These are phyloP conservation scores for Petaurus breviceps DNA, from an alignment of 2,113 vertebrate species.

Conservation along the genomic window DNA sequence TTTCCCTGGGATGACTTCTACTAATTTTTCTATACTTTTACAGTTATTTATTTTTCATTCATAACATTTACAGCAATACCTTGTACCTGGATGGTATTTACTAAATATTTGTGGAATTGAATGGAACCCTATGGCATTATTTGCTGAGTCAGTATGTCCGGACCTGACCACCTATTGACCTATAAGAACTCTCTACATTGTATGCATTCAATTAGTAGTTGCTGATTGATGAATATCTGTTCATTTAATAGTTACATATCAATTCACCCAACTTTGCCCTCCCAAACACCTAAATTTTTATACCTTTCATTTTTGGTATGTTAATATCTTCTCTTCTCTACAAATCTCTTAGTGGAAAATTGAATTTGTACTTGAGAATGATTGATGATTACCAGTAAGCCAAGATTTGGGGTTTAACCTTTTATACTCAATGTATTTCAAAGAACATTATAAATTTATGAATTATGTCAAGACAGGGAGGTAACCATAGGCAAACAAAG, in stretches of 20 bases:
- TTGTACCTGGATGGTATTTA: background rate
- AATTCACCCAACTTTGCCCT: constrained; percentile 11
- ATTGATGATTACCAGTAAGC: constrained; percentile 42
- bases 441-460: constrained; percentile 57
- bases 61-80: background rate
- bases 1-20: background rate
- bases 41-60: background rate
- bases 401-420: constrained; percentile 38
- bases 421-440: constrained; percentile 46
- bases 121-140: background rate
- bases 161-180: background rate
- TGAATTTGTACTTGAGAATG: background rate
- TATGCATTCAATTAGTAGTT: background rate
- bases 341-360: constrained; percentile 14
- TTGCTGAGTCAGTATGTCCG: background rate
- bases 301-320: background rate
- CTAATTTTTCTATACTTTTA: background rate
- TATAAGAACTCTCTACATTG: background rate
- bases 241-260: constrained; percentile 31
- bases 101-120: background rate
- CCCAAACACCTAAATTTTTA: constrained; percentile 41
- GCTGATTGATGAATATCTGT: constrained; percentile 7
- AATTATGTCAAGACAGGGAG: constrained; percentile 62
- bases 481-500: constrained; percentile 42
- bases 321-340: constrained; percentile 31